These are phyloP conservation scores for Eospalax fontanierii DNA, from an alignment of 2,797 vertebrate species.

Conservation along the genomic window DNA sequence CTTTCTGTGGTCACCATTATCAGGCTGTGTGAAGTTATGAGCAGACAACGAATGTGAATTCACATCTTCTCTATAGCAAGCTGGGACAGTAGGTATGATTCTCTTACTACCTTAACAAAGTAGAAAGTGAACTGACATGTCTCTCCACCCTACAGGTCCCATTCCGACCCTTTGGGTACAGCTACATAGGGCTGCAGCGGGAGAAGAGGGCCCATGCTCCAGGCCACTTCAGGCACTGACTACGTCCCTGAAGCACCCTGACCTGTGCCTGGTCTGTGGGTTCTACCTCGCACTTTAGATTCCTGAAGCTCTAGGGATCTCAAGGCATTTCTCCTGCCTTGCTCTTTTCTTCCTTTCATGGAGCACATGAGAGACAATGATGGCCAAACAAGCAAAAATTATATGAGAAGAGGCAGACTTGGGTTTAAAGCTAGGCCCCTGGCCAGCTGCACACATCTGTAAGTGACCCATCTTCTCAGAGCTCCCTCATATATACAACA, in stretches of 20 bases:
- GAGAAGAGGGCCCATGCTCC: background rate
- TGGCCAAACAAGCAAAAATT: background rate
- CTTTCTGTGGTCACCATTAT: accelerated
- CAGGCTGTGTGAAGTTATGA: background rate
- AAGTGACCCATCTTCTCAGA: background rate
- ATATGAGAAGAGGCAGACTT: background rate
- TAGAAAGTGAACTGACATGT: background rate
- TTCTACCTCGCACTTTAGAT: background rate
- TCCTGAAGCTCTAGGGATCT: background rate
- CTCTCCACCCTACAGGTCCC: background rate
- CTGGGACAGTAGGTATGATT: accelerated
- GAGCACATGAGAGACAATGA: background rate
- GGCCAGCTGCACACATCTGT: background rate
- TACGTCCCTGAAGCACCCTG: background rate
- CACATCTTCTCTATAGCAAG: background rate
- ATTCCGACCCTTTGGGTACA: background rate
- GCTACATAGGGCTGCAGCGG: background rate
- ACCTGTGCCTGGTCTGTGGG: background rate
- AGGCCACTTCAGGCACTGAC: background rate
- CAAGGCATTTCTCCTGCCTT: background rate
- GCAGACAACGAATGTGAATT: background rate
- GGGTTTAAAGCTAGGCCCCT: no score
- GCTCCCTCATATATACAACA: background rate
- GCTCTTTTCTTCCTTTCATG: background rate
- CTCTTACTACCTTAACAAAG: background rate